These are phyloP conservation scores for Pachypeltis micranthus DNA, from an alignment of 1,140 invertebrate genomes.

Conservation along the genomic window DNA sequence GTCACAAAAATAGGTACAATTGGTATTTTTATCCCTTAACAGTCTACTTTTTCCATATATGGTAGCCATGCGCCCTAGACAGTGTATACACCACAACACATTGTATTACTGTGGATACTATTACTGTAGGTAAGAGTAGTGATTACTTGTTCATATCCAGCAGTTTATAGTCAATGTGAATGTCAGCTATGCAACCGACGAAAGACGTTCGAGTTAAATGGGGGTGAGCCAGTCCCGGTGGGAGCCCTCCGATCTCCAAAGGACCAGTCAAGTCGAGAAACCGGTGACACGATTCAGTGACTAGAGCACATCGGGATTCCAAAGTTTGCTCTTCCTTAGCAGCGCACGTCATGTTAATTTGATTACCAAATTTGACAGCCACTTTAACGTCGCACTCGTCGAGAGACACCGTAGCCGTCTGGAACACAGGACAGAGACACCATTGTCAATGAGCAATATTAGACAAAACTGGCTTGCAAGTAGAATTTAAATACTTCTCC, in stretches of 20 bases:
- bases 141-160: slow-evolving; percentile 76
- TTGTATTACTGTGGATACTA: not conserved
- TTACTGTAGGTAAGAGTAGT: too few relatives aligned
- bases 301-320: slow-evolving; percentile 60
- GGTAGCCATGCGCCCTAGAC: too few relatives aligned
- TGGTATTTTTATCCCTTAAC: too few relatives aligned
- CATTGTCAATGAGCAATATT: too few relatives aligned
- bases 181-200: slow-evolving; percentile 80
- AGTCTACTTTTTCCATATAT: too few relatives aligned
- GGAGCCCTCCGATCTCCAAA: slow-evolving; percentile 85
- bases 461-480: too few relatives aligned
- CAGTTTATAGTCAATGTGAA: slow-evolving; percentile 77
- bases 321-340: slow-evolving; percentile 58
- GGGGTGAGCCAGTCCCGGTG: slow-evolving; percentile 55
- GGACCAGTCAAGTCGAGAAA: slow-evolving; percentile 93
- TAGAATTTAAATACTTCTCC: too few relatives aligned
- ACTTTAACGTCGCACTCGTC: slow-evolving; percentile 85
- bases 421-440: slow-evolving; percentile 29
- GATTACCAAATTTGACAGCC: slow-evolving; percentile 58
- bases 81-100: not conserved
- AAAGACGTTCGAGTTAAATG: slow-evolving; percentile 75
- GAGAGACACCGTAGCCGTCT: slow-evolving; percentile 73
- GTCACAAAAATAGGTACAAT: too few relatives aligned
- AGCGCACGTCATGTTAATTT: slow-evolving; percentile 69
- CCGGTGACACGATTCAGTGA: slow-evolving; percentile 86